Base-by-base conservation (phyloP, 2,888 invertebrate genomes). In the Fragum fragum region DNA sequence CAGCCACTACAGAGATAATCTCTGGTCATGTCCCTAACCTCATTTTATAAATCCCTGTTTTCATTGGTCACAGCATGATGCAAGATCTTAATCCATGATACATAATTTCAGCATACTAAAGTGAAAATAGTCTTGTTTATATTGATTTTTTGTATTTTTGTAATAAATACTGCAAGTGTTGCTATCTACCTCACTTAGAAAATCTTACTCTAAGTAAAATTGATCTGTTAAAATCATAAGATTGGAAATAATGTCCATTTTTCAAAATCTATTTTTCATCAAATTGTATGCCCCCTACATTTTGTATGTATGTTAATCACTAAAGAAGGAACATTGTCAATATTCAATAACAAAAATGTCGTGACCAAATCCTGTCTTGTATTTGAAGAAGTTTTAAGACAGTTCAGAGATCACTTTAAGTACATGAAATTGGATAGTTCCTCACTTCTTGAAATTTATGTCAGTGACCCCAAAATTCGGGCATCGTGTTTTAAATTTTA, bases 51-150 rank as follows among this genome's bases (percentile, higher is more conserved):
- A 66, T 66, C 66, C 66, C 26, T 42, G 42, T 66, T 32, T 32
- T 61, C 1, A 66, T 66, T 66, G 47, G 66, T 42, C 66, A 39
- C 66, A 66, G 66, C 66, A 26, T 39, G 66, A n/a, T 61, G 32
- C 26, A 32, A 57, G 57, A 26, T 7, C n/a, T 47, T 47, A 47
- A 5, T 47, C 14, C 47, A 47, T 47, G 14, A 47, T 47, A n/a
- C n/a, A n/a, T n/a, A n/a, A n/a, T n/a, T n/a, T n/a, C n/a, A n/a
- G n/a, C n/a, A n/a, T n/a, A n/a, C n/a, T n/a, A n/a, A n/a, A n/a
- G n/a, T n/a, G n/a, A n/a, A n/a, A n/a, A n/a, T n/a, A n/a, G n/a
- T n/a, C n/a, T n/a, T n/a, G n/a, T n/a, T n/a, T n/a, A n/a, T n/a
- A n/a, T n/a, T n/a, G n/a, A n/a, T n/a, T n/a, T n/a, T n/a, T n/a